Conservation (phyloP, 1,140 invertebrate species). For the Drosophila busckii region DNA sequence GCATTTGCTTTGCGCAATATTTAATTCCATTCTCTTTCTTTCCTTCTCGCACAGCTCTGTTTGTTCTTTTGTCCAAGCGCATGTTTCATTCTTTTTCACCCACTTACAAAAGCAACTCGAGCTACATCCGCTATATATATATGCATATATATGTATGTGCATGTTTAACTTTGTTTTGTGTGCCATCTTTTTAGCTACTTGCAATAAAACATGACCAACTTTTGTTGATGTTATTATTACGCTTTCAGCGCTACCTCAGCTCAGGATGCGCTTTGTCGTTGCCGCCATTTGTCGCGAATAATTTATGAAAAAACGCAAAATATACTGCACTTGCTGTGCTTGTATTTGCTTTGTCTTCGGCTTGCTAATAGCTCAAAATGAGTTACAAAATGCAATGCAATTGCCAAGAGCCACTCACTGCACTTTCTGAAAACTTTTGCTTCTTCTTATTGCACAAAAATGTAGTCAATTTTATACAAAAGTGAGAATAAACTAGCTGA, state of each 20-base stretch:
- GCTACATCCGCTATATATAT: slow-evolving; percentile 10
- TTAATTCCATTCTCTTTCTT: too few species aligned
- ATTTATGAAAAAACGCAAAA: slow-evolving; percentile 55
- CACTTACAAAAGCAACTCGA: too few species aligned
- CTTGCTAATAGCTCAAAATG: slow-evolving; percentile 56
- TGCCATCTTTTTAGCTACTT: slow-evolving; percentile 37
- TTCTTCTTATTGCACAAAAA: slow-evolving; percentile 19
- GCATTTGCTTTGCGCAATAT: too few species aligned
- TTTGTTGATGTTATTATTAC: slow-evolving; percentile 48
- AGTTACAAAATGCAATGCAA: slow-evolving; percentile 34
- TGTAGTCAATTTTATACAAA: slow-evolving; percentile 43
- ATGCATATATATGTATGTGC: slow-evolving; percentile 3
- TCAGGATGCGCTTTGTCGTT: slow-evolving; percentile 5
- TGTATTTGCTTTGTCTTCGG: slow-evolving; percentile 41
- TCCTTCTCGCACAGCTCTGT: too few species aligned
- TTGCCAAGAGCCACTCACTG: slow-evolving; percentile 4
- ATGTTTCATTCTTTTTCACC: too few species aligned
- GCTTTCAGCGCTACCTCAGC: slow-evolving; percentile 8
- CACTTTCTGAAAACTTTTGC: slow-evolving; percentile 30
- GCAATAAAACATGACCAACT: slow-evolving; percentile 47
- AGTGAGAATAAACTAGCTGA: slow-evolving; percentile 35
- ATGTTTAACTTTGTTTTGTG: slow-evolving; percentile 19
- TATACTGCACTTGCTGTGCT: slow-evolving; percentile 36
- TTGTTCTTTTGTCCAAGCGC: too few species aligned
- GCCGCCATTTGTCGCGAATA: slow-evolving; percentile 57